phyloP scores from a whole-genome alignment of 2,888 invertebrate genomes.

The Rotaria macrura region DNA sequence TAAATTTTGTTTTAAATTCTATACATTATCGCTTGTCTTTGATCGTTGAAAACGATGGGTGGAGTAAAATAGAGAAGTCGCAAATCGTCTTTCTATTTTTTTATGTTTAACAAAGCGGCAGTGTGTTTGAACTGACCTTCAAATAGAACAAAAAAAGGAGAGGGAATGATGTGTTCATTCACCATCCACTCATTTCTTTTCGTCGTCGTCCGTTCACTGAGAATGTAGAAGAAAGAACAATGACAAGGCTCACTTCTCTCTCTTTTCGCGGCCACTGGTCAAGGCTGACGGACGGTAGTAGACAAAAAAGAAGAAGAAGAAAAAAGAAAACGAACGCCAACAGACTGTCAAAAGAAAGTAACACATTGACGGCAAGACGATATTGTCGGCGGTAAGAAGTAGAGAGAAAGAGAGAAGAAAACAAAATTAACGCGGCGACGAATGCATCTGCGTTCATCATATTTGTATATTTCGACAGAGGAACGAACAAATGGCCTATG shows the following conservation, averaged over 20 bases:
- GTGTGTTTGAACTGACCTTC: slow-evolving; percentile 15
- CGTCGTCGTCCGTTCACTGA: slow-evolving; percentile 10
- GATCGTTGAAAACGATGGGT: slow-evolving; percentile 9
- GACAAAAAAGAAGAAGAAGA: slow-evolving; percentile 5
- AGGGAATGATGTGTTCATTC: slow-evolving; percentile 15
- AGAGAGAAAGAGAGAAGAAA: neutral
- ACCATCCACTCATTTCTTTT: slow-evolving; percentile 11
- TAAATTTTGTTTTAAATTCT: neutral
- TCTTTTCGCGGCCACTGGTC: slow-evolving; percentile 12
- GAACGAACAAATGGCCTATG: neutral
- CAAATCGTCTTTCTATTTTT: neutral
- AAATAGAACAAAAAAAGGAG: slow-evolving; percentile 3
- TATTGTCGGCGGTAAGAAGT: neutral
- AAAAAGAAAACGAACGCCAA: slow-evolving; percentile 1
- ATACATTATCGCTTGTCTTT: neutral
- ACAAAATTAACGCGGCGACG: neutral
- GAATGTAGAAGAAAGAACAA: slow-evolving; percentile 3
- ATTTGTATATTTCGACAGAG: neutral
- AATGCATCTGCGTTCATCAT: neutral
- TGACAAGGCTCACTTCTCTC: slow-evolving; percentile 1
- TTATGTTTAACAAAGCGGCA: neutral
- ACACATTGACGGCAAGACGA: slow-evolving; percentile 3
- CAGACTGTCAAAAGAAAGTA: slow-evolving; percentile 6
- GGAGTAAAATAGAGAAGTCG: neutral
- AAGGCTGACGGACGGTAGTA: slow-evolving; percentile 1